Conservation (phyloP, 2,888 invertebrate genomes). For the Ormyrus nitidulus region DNA sequence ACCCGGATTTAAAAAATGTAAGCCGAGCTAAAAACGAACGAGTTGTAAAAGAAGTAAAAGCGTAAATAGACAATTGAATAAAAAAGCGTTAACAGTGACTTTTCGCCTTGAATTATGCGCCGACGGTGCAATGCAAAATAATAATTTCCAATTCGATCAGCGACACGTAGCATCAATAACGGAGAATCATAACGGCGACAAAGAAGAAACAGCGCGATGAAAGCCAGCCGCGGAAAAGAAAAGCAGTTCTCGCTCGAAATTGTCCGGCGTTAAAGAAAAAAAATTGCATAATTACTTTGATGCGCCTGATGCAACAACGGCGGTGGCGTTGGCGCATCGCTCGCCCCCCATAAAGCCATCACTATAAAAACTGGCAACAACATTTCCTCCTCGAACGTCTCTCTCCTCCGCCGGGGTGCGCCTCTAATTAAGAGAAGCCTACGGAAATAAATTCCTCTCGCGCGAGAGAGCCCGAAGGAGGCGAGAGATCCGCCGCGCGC, state of each 20-base stretch:
- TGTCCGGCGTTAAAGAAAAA: constrained; percentile 24
- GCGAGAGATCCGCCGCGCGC: no score
- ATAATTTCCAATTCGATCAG: no score
- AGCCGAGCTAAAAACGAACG: no score
- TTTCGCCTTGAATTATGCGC: no score
- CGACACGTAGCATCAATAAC: no score
- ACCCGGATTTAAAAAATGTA: no score
- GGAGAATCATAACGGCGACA: no score
- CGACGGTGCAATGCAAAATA: no score
- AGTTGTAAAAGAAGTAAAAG: no score
- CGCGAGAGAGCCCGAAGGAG: not conserved
- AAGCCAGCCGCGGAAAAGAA: not conserved
- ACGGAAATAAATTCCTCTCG: constrained; percentile 46
- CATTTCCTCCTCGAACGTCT: constrained; percentile 56
- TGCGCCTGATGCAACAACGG: not conserved
- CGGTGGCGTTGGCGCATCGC: not conserved
- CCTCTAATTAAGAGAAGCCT: constrained; percentile 55
- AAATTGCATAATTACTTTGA: constrained; percentile 40
- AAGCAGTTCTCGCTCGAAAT: not conserved
- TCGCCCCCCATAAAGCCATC: constrained; percentile 20
- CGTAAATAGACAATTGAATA: no score
- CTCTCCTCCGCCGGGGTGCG: not conserved
- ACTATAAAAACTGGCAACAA: constrained; percentile 38
- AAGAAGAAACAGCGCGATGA: no score
- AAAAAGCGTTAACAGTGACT: no score